A percentile compares a stretch with the other conserved stretches of the same genome.
Conservation (phyloP, 2,797 vertebrate genomes). For the Gymnothorax javanicus region DNA sequence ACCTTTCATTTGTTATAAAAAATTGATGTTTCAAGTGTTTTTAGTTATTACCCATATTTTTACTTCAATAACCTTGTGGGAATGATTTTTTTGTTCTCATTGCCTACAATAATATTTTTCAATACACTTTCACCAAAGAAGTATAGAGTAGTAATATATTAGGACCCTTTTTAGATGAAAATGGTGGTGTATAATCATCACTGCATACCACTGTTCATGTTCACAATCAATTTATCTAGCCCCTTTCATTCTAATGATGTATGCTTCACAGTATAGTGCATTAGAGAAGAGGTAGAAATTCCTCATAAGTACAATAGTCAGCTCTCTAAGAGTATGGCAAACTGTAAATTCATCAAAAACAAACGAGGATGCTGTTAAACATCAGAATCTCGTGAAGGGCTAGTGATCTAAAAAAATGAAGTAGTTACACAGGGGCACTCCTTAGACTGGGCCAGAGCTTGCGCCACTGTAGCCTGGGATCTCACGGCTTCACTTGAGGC, state of each 20-base stretch:
- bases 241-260: conserved; percentile 34
- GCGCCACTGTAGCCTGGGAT: not conserved
- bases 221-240: no score
- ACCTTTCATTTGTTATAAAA: no score
- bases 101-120: no score
- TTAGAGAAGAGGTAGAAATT: conserved; percentile 72
- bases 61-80: no score
- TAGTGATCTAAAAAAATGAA: not conserved
- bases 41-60: no score
- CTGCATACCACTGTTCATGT: no score
- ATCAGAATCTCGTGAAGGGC: not conserved
- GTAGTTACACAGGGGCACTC: not conserved
- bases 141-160: no score
- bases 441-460: not conserved
- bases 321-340: conserved; percentile 35
- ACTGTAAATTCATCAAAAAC: not conserved
- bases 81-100: no score
- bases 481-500: not conserved
- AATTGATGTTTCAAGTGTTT: no score
- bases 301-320: conserved; percentile 53
- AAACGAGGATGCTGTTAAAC: not conserved
- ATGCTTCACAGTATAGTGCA: conserved; percentile 55
- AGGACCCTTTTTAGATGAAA: no score
- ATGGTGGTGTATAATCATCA: no score
- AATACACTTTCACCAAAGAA: no score